Conservation (phyloP, 2,113 vertebrate species). For the Podiceps cristatus region DNA sequence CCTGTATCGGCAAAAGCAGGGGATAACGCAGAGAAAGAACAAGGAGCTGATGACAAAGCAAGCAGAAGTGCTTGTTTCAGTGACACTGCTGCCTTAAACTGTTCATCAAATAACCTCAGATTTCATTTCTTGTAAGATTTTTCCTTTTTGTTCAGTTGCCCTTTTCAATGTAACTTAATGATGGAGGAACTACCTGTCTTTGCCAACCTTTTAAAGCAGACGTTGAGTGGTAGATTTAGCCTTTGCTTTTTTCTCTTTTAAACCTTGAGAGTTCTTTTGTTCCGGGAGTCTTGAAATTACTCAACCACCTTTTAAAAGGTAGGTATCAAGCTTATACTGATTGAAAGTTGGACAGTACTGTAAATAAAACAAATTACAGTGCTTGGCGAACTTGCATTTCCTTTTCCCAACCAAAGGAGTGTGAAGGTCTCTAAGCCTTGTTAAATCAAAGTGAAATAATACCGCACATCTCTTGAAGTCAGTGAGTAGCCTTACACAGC, state of each 20-base stretch:
- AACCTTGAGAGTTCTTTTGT: neutral
- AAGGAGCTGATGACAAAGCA: neutral
- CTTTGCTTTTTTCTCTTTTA: neutral
- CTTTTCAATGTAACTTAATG: neutral
- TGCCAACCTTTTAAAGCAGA: neutral
- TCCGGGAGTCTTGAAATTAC: neutral
- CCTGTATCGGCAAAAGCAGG: neutral
- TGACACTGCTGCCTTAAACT: neutral
- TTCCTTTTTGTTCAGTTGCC: neutral
- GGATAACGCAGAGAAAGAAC: neutral
- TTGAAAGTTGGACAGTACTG: neutral
- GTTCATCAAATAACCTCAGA: neutral
- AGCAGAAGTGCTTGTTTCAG: neutral
- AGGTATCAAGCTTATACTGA: neutral
- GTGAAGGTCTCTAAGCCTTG: neutral
- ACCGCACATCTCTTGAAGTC: neutral
- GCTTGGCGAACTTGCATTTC: neutral
- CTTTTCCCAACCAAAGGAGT: neutral
- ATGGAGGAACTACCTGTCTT: neutral
- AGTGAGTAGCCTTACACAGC: neutral
- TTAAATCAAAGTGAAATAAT: conserved; percentile 16
- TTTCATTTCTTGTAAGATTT: neutral
- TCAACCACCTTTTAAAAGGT: neutral
- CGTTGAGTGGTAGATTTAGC: neutral
- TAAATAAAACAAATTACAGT: neutral